Percentiles rank a stretch among this genome's conserved stretches.
phyloP scores from a whole-genome alignment of 2,888 invertebrate species.

The Opisthograptis luteolata region DNA sequence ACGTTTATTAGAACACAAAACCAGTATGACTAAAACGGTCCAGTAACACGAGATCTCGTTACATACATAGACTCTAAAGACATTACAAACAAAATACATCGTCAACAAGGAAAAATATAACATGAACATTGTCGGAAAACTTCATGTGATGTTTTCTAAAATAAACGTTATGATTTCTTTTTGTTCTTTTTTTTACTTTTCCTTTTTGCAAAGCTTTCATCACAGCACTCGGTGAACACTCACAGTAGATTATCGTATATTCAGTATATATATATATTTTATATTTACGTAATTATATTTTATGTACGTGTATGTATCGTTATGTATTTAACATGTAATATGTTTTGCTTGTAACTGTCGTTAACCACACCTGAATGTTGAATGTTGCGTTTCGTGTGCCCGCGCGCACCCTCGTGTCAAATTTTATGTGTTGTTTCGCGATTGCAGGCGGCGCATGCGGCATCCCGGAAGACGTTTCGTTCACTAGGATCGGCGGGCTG shows the following conservation, averaged over 20 bases:
- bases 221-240: slow-evolving; percentile 82
- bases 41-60: slow-evolving; percentile 58
- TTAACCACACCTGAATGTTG: slow-evolving; percentile 73
- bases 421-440: slow-evolving; percentile 47
- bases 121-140: slow-evolving; percentile 31
- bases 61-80: slow-evolving; percentile 43
- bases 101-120: slow-evolving; percentile 25
- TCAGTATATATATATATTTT: slow-evolving; percentile 56
- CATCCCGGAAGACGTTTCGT: slow-evolving; percentile 86
- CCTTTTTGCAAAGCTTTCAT: slow-evolving; percentile 79
- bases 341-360: slow-evolving; percentile 71
- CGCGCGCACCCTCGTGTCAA: slow-evolving; percentile 36
- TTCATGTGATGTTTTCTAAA: slow-evolving; percentile 47
- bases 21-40: slow-evolving; percentile 71
- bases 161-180: slow-evolving; percentile 76
- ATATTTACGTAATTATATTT: slow-evolving; percentile 48
- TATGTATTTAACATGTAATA: slow-evolving; percentile 61
- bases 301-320: slow-evolving; percentile 41
- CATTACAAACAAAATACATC: slow-evolving; percentile 25
- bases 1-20: slow-evolving; percentile 60
- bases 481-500: slow-evolving; percentile 87
- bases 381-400: slow-evolving; percentile 54
- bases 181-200: slow-evolving; percentile 74
- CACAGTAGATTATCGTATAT: slow-evolving; percentile 72
- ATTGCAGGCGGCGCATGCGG: slow-evolving; percentile 64